These are phyloP conservation scores for Ypsolopha sequella DNA, from an alignment of 2,888 invertebrate genomes.

Conservation along the genomic window DNA sequence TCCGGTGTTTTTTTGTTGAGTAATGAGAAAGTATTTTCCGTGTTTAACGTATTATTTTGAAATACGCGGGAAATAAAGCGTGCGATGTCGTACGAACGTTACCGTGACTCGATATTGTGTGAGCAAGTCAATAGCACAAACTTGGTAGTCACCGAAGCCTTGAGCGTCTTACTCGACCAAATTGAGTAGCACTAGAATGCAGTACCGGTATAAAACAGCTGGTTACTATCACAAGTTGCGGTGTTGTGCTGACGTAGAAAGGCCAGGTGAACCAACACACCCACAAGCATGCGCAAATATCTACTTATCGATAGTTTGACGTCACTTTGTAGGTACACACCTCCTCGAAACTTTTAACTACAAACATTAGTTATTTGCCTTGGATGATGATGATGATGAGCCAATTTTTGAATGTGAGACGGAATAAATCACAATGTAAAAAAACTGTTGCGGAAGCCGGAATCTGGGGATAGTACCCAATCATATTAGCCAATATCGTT, in stretches of 20 bases:
- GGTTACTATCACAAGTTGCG: neutral
- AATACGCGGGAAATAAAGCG: slow-evolving; percentile 16
- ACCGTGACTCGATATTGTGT: slow-evolving; percentile 38
- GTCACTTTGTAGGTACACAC: neutral
- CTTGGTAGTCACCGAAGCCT: slow-evolving; percentile 2
- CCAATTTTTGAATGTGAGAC: too few relatives aligned
- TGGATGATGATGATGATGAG: too few relatives aligned
- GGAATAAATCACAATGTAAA: too few relatives aligned
- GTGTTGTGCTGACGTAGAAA: neutral
- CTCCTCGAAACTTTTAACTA: neutral
- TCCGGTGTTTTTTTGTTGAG: slow-evolving; percentile 25
- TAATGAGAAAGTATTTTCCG: slow-evolving; percentile 19
- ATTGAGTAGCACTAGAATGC: neutral
- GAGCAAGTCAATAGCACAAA: slow-evolving; percentile 9
- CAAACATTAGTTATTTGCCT: too few relatives aligned
- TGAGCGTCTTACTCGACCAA: neutral
- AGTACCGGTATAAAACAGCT: neutral
- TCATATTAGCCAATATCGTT: too few relatives aligned
- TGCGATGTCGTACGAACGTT: slow-evolving; percentile 38
- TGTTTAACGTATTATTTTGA: slow-evolving; percentile 7
- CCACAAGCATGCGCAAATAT: neutral
- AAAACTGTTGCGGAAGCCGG: too few relatives aligned
- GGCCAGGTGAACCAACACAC: neutral
- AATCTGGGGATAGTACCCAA: too few relatives aligned
- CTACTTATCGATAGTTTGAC: neutral